These are phyloP conservation scores for Fragum whitleyi DNA, from an alignment of 2,888 invertebrate genomes.

Conservation along the genomic window DNA sequence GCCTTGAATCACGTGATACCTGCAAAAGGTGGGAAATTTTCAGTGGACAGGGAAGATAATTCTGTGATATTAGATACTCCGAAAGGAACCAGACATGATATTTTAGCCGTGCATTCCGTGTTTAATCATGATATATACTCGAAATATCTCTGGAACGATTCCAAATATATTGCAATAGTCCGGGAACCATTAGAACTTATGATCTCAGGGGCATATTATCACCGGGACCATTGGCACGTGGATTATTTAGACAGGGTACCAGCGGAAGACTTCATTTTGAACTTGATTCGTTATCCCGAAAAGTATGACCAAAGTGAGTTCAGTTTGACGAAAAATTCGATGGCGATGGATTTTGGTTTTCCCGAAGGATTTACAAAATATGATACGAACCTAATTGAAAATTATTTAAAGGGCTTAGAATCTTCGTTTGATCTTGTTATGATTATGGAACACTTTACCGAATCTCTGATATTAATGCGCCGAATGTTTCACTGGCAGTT, in stretches of 20 bases:
- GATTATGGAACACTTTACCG: conserved; percentile 52
- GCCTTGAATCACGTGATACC: conserved; percentile 68
- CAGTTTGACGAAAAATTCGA: conserved; percentile 56
- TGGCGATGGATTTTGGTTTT: conserved; percentile 61
- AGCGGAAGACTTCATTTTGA: conserved; percentile 46
- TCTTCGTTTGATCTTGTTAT: conserved; percentile 48
- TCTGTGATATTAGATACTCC: conserved; percentile 34
- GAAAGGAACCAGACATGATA: conserved; percentile 41
- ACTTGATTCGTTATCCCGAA: conserved; percentile 59
- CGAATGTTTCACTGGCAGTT: conserved; percentile 48
- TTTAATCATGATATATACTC: conserved; percentile 45
- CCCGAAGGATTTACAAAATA: conserved; percentile 49
- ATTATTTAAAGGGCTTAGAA: conserved; percentile 38
- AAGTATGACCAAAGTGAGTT: conserved; percentile 51
- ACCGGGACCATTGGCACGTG: conserved; percentile 53
- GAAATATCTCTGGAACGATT: conserved; percentile 41
- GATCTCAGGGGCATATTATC: conserved; percentile 60
- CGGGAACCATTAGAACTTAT: conserved; percentile 54
- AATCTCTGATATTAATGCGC: conserved; percentile 54
- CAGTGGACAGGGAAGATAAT: conserved; percentile 7
- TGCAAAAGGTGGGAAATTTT: conserved; percentile 43
- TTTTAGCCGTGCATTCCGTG: conserved; percentile 59
- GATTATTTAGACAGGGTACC: conserved; percentile 48
- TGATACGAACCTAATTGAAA: conserved; percentile 27
- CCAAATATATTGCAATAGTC: conserved; percentile 50